phyloP scores from a whole-genome alignment of 2,113 vertebrate species.

The Dendrocopos noguchii region DNA sequence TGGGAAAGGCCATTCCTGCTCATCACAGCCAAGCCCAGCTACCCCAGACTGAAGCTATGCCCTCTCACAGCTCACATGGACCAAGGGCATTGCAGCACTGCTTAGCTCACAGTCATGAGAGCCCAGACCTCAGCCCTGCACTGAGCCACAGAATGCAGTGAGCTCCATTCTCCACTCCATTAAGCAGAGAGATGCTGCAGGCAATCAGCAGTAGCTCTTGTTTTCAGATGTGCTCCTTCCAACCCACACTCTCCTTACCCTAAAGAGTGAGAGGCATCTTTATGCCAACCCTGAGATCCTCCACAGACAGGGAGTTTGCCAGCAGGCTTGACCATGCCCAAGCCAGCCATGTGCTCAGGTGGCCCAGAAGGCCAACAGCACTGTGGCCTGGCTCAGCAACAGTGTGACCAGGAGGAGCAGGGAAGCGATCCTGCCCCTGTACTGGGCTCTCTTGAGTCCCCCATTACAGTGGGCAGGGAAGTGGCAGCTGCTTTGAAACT shows the following conservation, averaged over 20 bases:
- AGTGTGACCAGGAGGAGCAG: too few species aligned
- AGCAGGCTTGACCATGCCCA: neutral
- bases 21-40: neutral
- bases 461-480: neutral
- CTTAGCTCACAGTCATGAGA: accelerated
- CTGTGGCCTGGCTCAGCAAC: too few species aligned
- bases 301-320: accelerated
- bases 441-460: neutral
- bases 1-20: neutral
- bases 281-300: neutral
- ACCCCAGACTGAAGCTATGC: accelerated
- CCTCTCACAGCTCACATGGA: accelerated
- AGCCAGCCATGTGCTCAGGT: too few species aligned
- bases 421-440: too few species aligned
- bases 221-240: neutral
- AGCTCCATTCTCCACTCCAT: neutral
- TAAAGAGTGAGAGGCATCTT: neutral
- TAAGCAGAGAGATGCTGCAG: neutral
- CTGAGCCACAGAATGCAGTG: accelerated
- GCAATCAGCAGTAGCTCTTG: neutral
- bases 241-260: neutral
- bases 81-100: accelerated
- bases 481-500: neutral
- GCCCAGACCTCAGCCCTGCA: neutral
- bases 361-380: too few species aligned